Base-by-base conservation (phyloP, 2,113 vertebrate species). In the Paramisgurnus dabryanus region DNA sequence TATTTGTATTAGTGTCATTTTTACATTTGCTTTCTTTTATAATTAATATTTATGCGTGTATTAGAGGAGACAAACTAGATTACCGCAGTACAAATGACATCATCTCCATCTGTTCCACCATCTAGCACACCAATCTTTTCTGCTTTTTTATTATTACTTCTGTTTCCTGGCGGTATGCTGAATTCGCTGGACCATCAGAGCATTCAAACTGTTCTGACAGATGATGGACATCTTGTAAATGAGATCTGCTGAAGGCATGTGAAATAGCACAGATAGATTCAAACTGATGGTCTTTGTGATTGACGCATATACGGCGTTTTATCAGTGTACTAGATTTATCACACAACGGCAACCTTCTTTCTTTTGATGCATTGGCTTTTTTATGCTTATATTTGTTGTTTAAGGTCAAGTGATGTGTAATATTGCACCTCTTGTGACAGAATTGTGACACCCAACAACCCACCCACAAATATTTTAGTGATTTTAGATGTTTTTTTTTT, bases 161-260 rank as follows among this genome's bases (percentile, higher is more conserved):
- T 49, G 63, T 34, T 68, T 77, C 39, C 50, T 67, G 64, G 57
- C 73, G 43, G 39, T 64, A 60, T 80, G 69, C 50, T 67, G 34
- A 73, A 55, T 65, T 80, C 61, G 15, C 34, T 63, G 63, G 49
- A 72, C 58, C 43, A 18, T 58, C 39, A 41, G 34, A 64, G 34
- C 67, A 9, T 61, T 47, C 71, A 60, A 27, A 12, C 71, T 74
- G 60, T 47, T 74, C 57, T 74, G 71, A 74, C 50, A 50, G 75
- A 53, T 71, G 74, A 78, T 12, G 15, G 75, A 58, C 7, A 1
- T 75, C 45, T 41, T 40, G 74, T 64, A 68, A 67, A 68, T 76
- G 72, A 67, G 61, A 66, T 76, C 67, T 50, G 22, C 67, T 70
- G 67, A 64, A 70, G 47, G 66, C 73, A 39, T 17, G 27, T 60